Conservation (phyloP, 1,140 invertebrate species). For the Halesus radiatus region DNA sequence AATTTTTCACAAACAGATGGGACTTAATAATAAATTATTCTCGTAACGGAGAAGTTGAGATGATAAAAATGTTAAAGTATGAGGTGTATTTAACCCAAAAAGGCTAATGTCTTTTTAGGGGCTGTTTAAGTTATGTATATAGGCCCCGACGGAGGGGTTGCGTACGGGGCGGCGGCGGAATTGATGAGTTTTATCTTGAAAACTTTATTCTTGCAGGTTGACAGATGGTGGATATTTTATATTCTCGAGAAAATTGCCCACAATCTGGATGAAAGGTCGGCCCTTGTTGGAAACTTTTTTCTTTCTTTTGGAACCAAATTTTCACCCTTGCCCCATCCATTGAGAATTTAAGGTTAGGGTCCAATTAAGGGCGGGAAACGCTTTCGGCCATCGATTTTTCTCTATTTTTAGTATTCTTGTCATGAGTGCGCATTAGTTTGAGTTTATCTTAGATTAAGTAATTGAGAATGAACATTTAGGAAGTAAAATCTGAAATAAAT, state of each 20-base stretch:
- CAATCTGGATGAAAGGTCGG: constrained; percentile 13
- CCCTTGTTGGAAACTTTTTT: background rate
- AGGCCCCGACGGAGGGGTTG: background rate
- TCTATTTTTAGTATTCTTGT: too few species aligned
- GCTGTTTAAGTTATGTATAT: background rate
- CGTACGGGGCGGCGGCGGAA: background rate
- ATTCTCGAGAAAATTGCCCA: constrained; percentile 29
- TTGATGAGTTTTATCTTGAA: constrained; percentile 43
- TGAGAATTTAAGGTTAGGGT: background rate
- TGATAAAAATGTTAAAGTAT: too few species aligned
- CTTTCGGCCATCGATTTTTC: background rate
- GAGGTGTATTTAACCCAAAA: too few species aligned
- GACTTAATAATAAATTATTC: too few species aligned
- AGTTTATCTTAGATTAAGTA: too few species aligned
- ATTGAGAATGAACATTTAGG: too few species aligned
- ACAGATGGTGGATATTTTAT: constrained; percentile 42
- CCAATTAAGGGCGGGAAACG: background rate
- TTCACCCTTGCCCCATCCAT: background rate
- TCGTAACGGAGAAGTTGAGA: too few species aligned
- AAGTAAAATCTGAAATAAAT: too few species aligned
- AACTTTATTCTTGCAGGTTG: constrained; percentile 38
- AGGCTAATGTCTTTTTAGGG: too few species aligned
- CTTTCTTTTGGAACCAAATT: constrained; percentile 8
- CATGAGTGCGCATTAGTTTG: too few species aligned
- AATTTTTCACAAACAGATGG: too few species aligned